Evolutionary conservation across 1,140 invertebrate species (phyloP), one percentile per base, ranked within the genome.

Genomic region (Eulimnadia texana): DNA sequence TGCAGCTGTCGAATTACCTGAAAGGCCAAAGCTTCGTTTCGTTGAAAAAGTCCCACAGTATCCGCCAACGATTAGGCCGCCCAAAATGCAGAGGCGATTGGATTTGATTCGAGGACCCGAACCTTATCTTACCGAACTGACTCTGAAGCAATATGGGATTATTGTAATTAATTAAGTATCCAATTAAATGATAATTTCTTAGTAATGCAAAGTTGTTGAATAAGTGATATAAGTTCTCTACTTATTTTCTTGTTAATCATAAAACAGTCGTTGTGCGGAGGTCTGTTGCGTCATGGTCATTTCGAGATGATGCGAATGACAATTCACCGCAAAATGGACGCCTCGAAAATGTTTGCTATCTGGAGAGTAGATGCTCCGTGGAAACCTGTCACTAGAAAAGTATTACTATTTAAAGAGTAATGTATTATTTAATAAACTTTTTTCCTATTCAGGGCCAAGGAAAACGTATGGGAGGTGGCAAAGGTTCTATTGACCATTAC

Each of bases 351-450:
- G 82, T 98, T 97, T 80, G 91, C 92, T n/a, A 78, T 93, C 27
- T 99, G 93, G 93, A 78, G 96, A 66, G 76, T 99, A 1, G 90
- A 93, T 71, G 73, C 90, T 0, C 93, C 94, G 0, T 99, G 95
- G 94, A 91, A 97, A 70, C 85, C 94, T 11, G 73, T 95, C 3
- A 89, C 92, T 0, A 93, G 88, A 72, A 94, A 94, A 73, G 80
- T 81, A n/a, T n/a, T n/a, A n/a, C n/a, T n/a, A n/a, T n/a, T n/a
- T n/a, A n/a, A n/a, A n/a, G 70, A 62, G 47, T 53, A 1, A 24
- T 23, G 25, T 9, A 10, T 27, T 54, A n/a, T n/a, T n/a, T n/a
- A n/a, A n/a, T n/a, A n/a, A n/a, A n/a, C n/a, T n/a, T n/a, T n/a
- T n/a, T n/a, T n/a, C n/a, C n/a, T n/a, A n/a, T n/a, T n/a, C 62